Base-by-base conservation (phyloP, 1,140 invertebrate species). In the Euglossa dilemma region DNA sequence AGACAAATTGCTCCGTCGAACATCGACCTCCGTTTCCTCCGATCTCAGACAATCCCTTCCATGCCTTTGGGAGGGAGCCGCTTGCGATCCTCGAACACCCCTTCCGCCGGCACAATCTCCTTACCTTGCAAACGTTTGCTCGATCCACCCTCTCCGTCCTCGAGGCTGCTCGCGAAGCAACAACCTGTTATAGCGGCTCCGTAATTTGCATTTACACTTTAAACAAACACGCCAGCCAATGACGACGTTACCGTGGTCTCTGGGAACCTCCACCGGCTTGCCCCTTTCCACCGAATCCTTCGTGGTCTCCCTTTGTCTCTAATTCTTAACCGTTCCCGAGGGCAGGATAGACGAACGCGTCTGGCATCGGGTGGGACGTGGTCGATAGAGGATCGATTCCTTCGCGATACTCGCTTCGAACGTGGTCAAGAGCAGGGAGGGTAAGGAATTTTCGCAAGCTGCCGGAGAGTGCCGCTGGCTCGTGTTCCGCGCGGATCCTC, bases 121-220 rank as follows among this genome's bases (percentile, higher is more conserved):
- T 85, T 70, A 81, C 25, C 78, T 54, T 16, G 79, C 69, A 36
- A 85, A 82, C 83, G 83, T 85, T 82, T 82, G 70, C 79, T 71
- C 79, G 71, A 74, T 20, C 66, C 72, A 63, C 79, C 64, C 64
- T 54, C 54, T 63, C 67, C 54, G 43, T 18, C 45, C 52, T 57
- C 8, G n/a, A 20, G 43, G 20, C 54, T 28, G 23, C 52, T 73
- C 70, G 63, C 57, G 69, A 74, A 74, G 70, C 83, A 84, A 84
- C 83, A 80, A 75, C 71, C 79, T 85, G 83, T 85, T 85, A 85
- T 85, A 82, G 69, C 64, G n/a, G 36, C 20, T n/a, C 50, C 72
- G 57, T 85, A 76, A 82, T 85, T 85, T 85, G 63, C 79, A 85
- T 85, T 85, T 71, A 85, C 83, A 69, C 70, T 74, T 84, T 80